Conservation (phyloP, 2,113 vertebrate species). For the Aramus guarauna region DNA sequence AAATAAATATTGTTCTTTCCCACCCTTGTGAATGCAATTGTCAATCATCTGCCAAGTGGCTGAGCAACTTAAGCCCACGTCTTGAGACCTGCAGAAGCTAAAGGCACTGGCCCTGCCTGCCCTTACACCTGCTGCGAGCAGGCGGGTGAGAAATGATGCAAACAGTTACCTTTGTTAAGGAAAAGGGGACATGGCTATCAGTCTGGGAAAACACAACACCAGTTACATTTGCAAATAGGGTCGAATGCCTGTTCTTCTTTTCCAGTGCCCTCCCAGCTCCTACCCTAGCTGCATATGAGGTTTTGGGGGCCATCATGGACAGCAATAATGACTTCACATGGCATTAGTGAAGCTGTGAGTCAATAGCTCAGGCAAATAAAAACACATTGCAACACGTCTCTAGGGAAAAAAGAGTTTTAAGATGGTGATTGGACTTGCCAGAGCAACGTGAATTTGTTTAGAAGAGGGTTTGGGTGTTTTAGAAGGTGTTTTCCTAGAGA, state of each 20-base stretch:
- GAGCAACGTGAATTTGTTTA: not conserved
- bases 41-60: not conserved
- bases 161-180: not conserved
- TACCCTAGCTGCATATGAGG: fast-evolving
- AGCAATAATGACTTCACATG: not conserved
- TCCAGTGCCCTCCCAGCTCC: not conserved
- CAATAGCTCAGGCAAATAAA: not conserved
- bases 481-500: not conserved
- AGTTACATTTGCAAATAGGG: not conserved
- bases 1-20: not conserved
- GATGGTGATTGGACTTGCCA: not conserved
- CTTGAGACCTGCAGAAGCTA: not conserved
- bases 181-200: not conserved
- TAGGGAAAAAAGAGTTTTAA: not conserved
- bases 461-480: not conserved
- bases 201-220: not conserved
- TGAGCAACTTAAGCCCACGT: not conserved
- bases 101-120: not conserved
- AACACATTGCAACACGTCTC: not conserved
- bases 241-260: not conserved
- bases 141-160: fast-evolving
- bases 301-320: not conserved
- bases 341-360: not conserved
- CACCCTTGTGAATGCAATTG: not conserved
- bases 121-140: not conserved